Evolutionary conservation across 2,888 invertebrate species (phyloP).

Genomic region (Lissocephala sabroskyi): DNA sequence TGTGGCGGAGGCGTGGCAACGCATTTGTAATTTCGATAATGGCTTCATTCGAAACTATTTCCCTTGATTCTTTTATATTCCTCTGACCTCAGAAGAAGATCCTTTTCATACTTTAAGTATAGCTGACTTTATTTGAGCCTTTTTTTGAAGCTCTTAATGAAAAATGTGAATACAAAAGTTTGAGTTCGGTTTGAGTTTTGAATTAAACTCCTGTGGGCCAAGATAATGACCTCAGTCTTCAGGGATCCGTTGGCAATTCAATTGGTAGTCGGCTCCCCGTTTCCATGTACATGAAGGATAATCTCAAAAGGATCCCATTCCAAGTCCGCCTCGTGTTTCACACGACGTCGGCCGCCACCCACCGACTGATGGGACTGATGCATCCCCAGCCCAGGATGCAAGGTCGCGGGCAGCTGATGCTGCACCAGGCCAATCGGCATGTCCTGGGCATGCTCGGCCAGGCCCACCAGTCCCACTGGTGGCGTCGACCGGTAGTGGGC

Average conservation of each 20-base stretch:
- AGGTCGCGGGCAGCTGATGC: slow-evolving; percentile 42
- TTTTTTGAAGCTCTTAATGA: too few species aligned
- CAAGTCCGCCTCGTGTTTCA: slow-evolving; percentile 64
- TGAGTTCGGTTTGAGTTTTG: too few species aligned
- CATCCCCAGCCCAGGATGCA: slow-evolving; percentile 37
- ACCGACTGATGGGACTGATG: slow-evolving; percentile 29
- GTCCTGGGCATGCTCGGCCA: slow-evolving; percentile 54
- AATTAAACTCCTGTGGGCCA: too few species aligned
- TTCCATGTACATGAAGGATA: slow-evolving; percentile 68
- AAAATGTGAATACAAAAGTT: too few species aligned
- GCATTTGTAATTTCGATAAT: slow-evolving; percentile 53
- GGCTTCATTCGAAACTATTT: too few species aligned
- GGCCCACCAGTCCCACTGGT: slow-evolving; percentile 13
- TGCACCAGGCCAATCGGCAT: slow-evolving; percentile 56
- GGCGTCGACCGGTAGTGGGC: slow-evolving; percentile 45
- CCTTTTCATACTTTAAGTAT: too few species aligned
- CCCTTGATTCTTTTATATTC: too few species aligned
- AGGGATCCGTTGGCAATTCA: slow-evolving; percentile 20
- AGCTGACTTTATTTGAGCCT: too few species aligned
- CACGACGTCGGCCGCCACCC: slow-evolving; percentile 36
- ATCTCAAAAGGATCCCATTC: slow-evolving; percentile 70
- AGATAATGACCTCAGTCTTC: background rate
- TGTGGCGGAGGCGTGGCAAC: slow-evolving; percentile 10
- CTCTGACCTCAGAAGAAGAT: too few species aligned
- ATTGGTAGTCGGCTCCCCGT: slow-evolving; percentile 60